Base-by-base conservation (phyloP, 2,113 vertebrate genomes). In the Podilymbus podiceps region DNA sequence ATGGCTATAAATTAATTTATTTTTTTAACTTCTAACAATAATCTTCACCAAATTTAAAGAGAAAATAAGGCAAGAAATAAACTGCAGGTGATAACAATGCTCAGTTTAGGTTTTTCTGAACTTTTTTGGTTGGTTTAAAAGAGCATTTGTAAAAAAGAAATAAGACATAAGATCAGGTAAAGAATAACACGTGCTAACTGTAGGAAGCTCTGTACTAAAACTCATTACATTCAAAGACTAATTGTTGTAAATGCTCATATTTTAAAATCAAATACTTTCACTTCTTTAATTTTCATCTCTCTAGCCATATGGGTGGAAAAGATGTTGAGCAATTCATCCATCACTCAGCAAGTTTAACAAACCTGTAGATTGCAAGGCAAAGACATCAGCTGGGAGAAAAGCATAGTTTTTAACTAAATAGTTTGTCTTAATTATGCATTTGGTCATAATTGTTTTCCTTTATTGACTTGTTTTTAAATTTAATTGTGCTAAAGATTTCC, bases 131-230 rank as follows among this genome's bases (percentile, higher is more conserved):
- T 62, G 8, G 18, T 64, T 93, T 58, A 71, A 69, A 79, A 64
- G 16, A 31, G 16, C 1, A 47, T 59, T 85, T 64, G 9, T 31
- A 19, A 53, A 85, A 88, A 52, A 53, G 24, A 80, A n/a, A n/a
- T n/a, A 66, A 38, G 0, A 58, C 50, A 15, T 76, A 82, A 95
- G 16, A 53, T 27, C 40, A 74, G n/a, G 53, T 35, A 85, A 90
- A 92, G 27, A 30, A 11, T 60, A 59, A 42, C 5, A 27, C 33
- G 35, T 83, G 27, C 55, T 78, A 67, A 53, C 75, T 80, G 18
- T 67, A 73, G 42, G 58, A 95, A 85, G 8, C 23, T 81, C 73
- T 88, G 17, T 87, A 68, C 95, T 93, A 87, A 93, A 93, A 78
- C 42, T 90, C 31, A 80, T 93, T 97, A 42, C 23, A 81, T 75